Evolutionary conservation across 2,113 vertebrate genomes (phyloP).

Genomic region (Silurus meridionalis): DNA sequence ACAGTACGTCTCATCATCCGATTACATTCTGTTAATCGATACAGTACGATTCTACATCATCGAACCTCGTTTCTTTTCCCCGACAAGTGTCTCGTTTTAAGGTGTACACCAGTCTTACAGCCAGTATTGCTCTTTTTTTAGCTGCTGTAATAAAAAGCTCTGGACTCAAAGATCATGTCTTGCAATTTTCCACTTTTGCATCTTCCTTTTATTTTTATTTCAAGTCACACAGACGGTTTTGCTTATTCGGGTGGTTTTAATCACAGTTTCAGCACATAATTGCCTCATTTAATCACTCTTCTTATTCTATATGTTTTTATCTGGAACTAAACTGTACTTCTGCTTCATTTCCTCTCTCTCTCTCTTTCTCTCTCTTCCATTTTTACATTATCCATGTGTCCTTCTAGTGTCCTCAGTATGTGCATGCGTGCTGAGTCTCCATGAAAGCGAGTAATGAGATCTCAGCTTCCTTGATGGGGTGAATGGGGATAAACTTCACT

Average conservation of each 20-base stretch:
- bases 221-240: background rate
- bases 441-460: conserved; percentile 47
- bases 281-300: background rate
- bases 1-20: conserved; percentile 64
- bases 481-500: conserved; percentile 28
- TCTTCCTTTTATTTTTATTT: background rate
- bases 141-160: background rate
- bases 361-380: background rate
- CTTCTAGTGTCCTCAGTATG: conserved; percentile 34
- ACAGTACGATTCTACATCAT: conserved; percentile 53
- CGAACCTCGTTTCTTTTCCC: conserved; percentile 12
- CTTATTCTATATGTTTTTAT: background rate
- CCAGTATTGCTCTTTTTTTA: background rate
- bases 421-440: conserved; percentile 36
- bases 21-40: background rate
- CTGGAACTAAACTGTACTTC: background rate
- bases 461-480: conserved; percentile 24
- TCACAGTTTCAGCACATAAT: background rate
- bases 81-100: background rate
- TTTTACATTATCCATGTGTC: conserved; percentile 14
- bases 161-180: background rate
- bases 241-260: background rate
- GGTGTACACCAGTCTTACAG: background rate
- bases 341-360: background rate
- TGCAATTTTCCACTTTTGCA: background rate